Percentiles rank a stretch among this genome's conserved stretches.
Conservation (phyloP, 2,113 vertebrate genomes). For the Rhegmatorhina hoffmannsi region DNA sequence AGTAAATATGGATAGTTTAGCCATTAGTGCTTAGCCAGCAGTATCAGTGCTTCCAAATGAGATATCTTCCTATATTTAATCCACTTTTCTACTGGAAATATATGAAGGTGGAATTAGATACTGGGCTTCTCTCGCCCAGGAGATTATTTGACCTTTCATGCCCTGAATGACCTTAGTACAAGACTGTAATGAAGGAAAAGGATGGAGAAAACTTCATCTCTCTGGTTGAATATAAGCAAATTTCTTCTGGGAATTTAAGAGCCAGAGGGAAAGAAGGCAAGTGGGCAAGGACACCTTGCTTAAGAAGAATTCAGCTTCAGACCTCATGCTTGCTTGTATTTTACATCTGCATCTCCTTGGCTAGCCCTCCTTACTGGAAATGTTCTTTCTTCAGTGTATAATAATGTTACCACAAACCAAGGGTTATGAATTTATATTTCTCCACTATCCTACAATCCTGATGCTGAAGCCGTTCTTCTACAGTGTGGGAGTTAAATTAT, state of each 20-base stretch:
- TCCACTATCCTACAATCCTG: not conserved
- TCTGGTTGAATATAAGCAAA: not conserved
- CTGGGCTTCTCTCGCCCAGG: not conserved
- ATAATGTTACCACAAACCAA: not conserved
- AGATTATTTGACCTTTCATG: not conserved
- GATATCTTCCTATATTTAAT: not conserved
- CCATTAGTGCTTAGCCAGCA: not conserved
- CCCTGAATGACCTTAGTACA: not conserved
- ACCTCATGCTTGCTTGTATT: not conserved
- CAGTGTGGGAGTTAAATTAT: not conserved
- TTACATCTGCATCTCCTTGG: not conserved
- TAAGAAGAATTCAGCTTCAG: not conserved
- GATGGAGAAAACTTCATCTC: not conserved
- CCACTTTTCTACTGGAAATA: not conserved
- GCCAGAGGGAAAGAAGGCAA: not conserved
- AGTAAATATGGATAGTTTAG: not conserved
- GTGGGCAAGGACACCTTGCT: accelerated
- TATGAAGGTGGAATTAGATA: not conserved
- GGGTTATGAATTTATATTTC: not conserved
- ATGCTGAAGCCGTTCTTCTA: accelerated
- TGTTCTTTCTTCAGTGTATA: not conserved
- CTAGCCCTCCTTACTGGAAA: not conserved
- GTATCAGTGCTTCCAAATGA: not conserved
- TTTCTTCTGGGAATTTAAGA: not conserved
- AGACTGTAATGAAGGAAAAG: not conserved